Percentiles rank a stretch among this genome's conserved stretches.
phyloP scores from a whole-genome alignment of 2,797 vertebrate genomes.

The Oceanodroma leucorhoa region DNA sequence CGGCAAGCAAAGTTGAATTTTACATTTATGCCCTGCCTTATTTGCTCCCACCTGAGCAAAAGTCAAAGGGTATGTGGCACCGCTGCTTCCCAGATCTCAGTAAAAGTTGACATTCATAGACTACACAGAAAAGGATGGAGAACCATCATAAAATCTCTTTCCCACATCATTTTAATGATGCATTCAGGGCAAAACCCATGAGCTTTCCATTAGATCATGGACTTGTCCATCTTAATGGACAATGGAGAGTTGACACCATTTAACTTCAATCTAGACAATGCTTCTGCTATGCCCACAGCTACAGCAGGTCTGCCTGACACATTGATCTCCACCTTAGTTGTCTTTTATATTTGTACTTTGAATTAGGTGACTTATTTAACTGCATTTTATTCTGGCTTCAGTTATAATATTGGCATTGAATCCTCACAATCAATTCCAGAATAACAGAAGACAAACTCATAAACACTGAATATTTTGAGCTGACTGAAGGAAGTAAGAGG shows the following conservation, averaged over 20 bases:
- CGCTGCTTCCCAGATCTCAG: not conserved
- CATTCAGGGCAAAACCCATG: not conserved
- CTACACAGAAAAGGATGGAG: not conserved
- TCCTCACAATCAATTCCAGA: constrained; percentile 6
- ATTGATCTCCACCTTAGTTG: not conserved
- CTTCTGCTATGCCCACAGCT: not conserved
- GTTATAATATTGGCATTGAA: not conserved
- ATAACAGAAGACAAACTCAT: constrained; percentile 7
- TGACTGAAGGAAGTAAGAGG: not conserved
- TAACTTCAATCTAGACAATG: not conserved
- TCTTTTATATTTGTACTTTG: not conserved
- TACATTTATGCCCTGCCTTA: not conserved
- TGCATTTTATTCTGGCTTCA: not conserved
- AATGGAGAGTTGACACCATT: not conserved
- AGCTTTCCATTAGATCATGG: not conserved
- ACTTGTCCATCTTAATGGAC: not conserved
- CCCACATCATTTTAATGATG: not conserved
- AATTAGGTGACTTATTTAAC: not conserved
- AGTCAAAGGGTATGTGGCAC: not conserved
- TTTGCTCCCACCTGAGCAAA: not conserved
- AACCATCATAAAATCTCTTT: not conserved
- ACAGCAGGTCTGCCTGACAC: not conserved
- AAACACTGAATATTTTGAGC: constrained; percentile 18
- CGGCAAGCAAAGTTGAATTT: not conserved
- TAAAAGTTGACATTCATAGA: not conserved